Percentiles rank a stretch among this genome's conserved stretches.
phyloP scores from a whole-genome alignment of 2,888 invertebrate species.

The Pyrrhosoma nymphula region DNA sequence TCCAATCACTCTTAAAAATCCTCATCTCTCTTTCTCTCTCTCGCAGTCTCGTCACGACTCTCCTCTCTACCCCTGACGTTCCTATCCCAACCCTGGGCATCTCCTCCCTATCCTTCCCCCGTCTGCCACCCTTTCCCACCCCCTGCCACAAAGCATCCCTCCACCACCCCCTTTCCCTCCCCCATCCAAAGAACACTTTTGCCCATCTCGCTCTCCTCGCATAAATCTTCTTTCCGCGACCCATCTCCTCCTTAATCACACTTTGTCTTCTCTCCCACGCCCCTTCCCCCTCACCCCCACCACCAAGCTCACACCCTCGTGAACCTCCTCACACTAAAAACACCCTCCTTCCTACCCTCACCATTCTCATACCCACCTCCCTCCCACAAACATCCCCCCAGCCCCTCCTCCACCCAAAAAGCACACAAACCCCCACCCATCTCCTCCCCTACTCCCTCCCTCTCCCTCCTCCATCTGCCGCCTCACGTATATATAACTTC shows the following conservation, averaged over 20 bases:
- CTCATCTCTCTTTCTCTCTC: background rate
- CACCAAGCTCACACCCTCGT: background rate
- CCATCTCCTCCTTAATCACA: slow-evolving; percentile 45
- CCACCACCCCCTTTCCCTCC: background rate
- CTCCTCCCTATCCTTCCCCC: background rate
- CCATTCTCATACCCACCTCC: background rate
- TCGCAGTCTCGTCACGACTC: slow-evolving; percentile 11
- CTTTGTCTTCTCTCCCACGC: slow-evolving; percentile 35
- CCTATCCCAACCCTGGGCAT: no score
- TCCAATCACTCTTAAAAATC: slow-evolving; percentile 6
- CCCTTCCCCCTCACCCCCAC: background rate
- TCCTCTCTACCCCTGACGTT: background rate
- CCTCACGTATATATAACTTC: slow-evolving; percentile 51
- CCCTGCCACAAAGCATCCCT: background rate
- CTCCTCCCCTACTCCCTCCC: background rate
- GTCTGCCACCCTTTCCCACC: background rate
- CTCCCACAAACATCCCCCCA: no score
- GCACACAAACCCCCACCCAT: background rate
- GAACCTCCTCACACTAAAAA: background rate
- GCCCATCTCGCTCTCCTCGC: slow-evolving; percentile 1
- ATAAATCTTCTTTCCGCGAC: slow-evolving; percentile 45
- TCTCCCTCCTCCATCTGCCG: background rate
- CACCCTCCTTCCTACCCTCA: background rate
- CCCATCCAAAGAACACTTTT: background rate
- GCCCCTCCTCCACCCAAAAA: no score